These are phyloP conservation scores for Cervus canadensis DNA, from an alignment of 2,113 vertebrate species.

Conservation along the genomic window DNA sequence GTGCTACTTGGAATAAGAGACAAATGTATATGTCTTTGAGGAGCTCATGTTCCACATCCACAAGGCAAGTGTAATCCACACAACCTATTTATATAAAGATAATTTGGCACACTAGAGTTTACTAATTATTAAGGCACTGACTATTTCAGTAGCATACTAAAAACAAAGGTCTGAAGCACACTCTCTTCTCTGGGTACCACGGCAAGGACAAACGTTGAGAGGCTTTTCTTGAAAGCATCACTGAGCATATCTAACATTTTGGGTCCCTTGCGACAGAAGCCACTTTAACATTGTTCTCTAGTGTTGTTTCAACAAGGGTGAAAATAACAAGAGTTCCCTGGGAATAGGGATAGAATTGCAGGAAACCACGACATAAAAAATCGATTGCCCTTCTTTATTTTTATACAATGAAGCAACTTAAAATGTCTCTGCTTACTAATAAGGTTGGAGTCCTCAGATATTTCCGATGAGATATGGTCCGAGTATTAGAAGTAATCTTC, in stretches of 20 bases:
- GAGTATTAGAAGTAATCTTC: neutral
- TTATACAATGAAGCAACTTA: neutral
- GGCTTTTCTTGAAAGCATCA: neutral
- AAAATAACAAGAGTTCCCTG: neutral
- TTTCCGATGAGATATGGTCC: neutral
- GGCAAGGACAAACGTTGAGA: neutral
- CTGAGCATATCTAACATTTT: neutral
- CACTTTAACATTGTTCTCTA: neutral
- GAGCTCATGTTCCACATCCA: constrained; percentile 41
- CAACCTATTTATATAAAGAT: neutral
- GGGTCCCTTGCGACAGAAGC: neutral
- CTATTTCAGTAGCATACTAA: neutral
- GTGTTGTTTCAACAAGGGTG: neutral
- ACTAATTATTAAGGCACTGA: neutral
- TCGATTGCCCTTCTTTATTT: neutral
- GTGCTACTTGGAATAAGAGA: neutral
- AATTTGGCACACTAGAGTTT: neutral
- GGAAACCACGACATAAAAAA: neutral
- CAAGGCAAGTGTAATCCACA: neutral
- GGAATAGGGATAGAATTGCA: neutral
- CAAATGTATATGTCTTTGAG: constrained; percentile 25
- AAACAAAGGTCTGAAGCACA: neutral
- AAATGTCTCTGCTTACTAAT: neutral
- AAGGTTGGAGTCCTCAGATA: neutral
- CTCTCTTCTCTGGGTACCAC: neutral